A percentile compares a stretch with the other conserved stretches of the same genome.
phyloP scores from a whole-genome alignment of 1,140 invertebrate species.

The Triops cancriformis region DNA sequence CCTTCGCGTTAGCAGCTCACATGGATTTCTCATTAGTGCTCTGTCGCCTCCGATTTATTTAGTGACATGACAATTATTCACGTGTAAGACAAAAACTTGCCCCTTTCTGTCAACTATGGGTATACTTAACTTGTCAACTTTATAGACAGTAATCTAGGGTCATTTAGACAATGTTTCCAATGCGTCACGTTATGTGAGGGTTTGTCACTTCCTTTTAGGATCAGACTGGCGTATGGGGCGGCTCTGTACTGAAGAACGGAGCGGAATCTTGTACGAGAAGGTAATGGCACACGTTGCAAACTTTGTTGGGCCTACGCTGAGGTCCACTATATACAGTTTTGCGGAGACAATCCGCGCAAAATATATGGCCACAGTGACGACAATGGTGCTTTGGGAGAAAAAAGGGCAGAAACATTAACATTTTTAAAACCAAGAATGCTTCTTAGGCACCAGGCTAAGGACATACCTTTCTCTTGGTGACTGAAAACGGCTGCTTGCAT shows the following conservation, averaged over 20 bases:
- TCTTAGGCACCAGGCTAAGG: too few relatives aligned
- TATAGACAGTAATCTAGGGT: too few relatives aligned
- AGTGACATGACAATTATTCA: not conserved
- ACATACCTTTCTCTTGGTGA: conserved; percentile 63
- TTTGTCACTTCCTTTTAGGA: not conserved
- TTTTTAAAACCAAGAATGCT: not conserved
- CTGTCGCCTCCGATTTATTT: not conserved
- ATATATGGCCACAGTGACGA: conserved; percentile 89
- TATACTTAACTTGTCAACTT: too few relatives aligned
- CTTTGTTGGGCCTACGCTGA: conserved; percentile 69
- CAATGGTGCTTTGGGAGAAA: conserved; percentile 65
- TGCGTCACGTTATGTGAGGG: too few relatives aligned
- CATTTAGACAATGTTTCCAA: too few relatives aligned
- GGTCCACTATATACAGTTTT: conserved; percentile 79
- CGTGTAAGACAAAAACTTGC: not conserved
- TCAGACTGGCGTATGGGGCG: conserved; percentile 39
- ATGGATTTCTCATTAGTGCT: not conserved
- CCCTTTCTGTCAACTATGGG: not conserved
- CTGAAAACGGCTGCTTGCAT: conserved; percentile 61
- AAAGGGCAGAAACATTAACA: not conserved
- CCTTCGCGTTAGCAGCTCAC: not conserved
- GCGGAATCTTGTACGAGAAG: conserved; percentile 85
- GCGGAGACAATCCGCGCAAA: conserved; percentile 75
- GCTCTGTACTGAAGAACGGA: conserved; percentile 87
- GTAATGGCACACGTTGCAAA: conserved; percentile 96